These are phyloP conservation scores for Apocheima hispidaria DNA, from an alignment of 2,888 invertebrate genomes.

Conservation along the genomic window DNA sequence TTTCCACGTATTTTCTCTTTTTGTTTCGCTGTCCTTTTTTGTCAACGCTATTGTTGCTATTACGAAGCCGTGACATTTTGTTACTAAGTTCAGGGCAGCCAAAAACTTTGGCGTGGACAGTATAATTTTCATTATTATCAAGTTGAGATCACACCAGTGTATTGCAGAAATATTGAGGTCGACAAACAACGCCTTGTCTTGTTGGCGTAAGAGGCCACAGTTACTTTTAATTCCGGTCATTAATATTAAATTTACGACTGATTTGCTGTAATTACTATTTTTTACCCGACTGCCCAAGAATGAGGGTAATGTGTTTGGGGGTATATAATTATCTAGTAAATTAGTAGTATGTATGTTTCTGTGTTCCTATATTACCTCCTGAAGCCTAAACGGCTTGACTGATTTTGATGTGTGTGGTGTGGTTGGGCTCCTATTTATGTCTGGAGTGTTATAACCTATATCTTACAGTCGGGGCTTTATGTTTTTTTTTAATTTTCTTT, in stretches of 20 bases:
- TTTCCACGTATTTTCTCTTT: too few relatives aligned
- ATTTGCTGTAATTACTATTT: background rate
- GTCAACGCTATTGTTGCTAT: background rate
- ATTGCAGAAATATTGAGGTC: conserved; percentile 34
- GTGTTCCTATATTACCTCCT: too few relatives aligned
- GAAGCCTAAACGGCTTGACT: too few relatives aligned
- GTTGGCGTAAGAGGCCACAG: conserved; percentile 2
- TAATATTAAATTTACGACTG: background rate
- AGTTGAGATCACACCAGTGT: conserved; percentile 18
- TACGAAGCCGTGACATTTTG: background rate
- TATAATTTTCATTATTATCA: conserved; percentile 6
- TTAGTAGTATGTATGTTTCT: too few relatives aligned
- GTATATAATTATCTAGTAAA: too few relatives aligned
- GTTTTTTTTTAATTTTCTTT: too few relatives aligned
- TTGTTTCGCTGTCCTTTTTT: background rate
- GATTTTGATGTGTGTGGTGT: too few relatives aligned
- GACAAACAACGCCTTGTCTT: conserved; percentile 6
- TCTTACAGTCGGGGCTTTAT: too few relatives aligned
- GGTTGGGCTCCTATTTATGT: too few relatives aligned
- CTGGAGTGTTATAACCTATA: too few relatives aligned
- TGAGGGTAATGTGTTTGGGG: too few relatives aligned
- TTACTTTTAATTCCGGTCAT: conserved; percentile 2
- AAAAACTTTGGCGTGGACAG: background rate
- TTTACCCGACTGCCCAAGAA: too few relatives aligned
- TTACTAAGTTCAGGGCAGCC: background rate